These are phyloP conservation scores for Galaxias olidus DNA, from an alignment of 2,797 vertebrate genomes.

Conservation along the genomic window DNA sequence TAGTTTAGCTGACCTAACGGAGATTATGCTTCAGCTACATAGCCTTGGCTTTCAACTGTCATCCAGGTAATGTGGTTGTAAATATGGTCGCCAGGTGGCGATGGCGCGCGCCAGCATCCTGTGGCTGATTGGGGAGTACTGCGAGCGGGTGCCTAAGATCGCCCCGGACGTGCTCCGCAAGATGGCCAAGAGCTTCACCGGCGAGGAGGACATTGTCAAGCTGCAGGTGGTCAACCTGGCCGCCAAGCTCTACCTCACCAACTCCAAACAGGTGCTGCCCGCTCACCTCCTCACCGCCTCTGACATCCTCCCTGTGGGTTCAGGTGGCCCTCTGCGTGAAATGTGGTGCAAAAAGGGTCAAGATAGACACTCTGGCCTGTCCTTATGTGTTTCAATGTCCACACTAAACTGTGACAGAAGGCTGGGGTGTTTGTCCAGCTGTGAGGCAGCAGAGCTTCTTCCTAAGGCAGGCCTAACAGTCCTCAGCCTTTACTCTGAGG, in stretches of 20 bases:
- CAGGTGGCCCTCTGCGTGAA: too few species aligned
- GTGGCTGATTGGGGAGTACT: conserved; percentile 97
- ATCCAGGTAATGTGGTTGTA: too few species aligned
- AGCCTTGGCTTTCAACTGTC: not conserved
- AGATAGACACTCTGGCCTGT: too few species aligned
- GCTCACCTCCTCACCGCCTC: too few species aligned
- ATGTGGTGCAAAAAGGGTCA: too few species aligned
- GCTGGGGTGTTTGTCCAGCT: too few species aligned
- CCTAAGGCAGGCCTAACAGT: not conserved
- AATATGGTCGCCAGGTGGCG: conserved; percentile 79
- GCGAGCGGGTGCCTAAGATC: conserved; percentile 93
- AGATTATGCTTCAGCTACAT: too few species aligned
- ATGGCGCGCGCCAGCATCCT: conserved; percentile 98
- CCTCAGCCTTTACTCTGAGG: too few species aligned
- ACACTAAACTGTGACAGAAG: too few species aligned
- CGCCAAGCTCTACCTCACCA: conserved; percentile 95
- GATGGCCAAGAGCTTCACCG: conserved; percentile 91
- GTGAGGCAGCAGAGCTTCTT: too few species aligned
- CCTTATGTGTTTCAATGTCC: too few species aligned
- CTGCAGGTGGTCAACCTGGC: conserved; percentile 92
- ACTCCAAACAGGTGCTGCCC: conserved; percentile 90
- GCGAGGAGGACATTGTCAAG: conserved; percentile 94
- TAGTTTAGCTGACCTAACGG: too few species aligned
- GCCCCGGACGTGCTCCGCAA: conserved; percentile 95
- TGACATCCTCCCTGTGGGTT: not conserved